A percentile compares a stretch with the other conserved stretches of the same genome.
Conservation (phyloP, 2,113 vertebrate species). For the Podilymbus podiceps region DNA sequence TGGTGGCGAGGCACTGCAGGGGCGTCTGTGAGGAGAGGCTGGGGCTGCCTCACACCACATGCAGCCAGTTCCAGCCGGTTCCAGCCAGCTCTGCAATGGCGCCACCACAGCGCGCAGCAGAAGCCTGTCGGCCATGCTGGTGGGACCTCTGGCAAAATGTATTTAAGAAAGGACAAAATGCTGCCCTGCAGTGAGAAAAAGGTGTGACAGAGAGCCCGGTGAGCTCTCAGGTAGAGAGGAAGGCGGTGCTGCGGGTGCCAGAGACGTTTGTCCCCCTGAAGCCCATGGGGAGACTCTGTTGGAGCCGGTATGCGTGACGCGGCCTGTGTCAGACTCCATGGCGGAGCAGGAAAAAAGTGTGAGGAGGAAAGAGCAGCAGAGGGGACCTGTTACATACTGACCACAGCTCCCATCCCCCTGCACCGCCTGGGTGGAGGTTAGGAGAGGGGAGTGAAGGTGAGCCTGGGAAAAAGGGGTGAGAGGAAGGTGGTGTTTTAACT, state of each 20-base stretch:
- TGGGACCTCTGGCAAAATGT: neutral
- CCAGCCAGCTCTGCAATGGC: fast-evolving
- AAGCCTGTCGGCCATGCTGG: too few relatives aligned
- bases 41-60: fast-evolving
- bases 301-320: neutral
- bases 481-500: neutral
- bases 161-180: neutral
- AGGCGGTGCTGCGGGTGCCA: too few relatives aligned
- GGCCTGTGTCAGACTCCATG: fast-evolving
- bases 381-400: neutral
- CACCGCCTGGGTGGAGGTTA: fast-evolving
- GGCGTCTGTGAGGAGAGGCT: neutral
- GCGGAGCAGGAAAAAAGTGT: fast-evolving
- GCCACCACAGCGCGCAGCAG: neutral
- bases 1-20: neutral
- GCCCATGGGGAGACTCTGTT: fast-evolving
- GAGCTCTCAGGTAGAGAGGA: neutral
- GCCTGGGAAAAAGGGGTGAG: neutral
- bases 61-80: too few relatives aligned
- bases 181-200: too few relatives aligned
- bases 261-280: neutral
- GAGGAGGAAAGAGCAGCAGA: neutral
- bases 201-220: fast-evolving
- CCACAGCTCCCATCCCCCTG: fast-evolving
- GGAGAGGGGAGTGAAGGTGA: neutral